Base-by-base conservation (phyloP, 2,113 vertebrate genomes). In the Percopsis transmontana region DNA sequence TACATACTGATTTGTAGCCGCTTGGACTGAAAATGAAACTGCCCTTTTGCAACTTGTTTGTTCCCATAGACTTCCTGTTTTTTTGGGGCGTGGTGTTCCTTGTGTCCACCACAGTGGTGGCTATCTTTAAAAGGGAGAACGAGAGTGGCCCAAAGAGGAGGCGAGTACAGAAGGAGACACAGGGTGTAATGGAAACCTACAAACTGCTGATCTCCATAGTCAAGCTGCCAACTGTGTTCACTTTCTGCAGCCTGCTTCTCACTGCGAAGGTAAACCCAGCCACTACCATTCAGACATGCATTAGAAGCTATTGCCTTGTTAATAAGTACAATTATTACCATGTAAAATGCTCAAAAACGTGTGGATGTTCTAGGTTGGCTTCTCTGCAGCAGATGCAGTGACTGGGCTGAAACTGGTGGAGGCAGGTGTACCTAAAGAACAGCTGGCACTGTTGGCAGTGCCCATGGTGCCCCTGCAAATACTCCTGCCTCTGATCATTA, bases 391-490 rank as follows among this genome's bases (percentile, higher is more conserved):
- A 33, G 97, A 99, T 76, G 94, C 95, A 12, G 97, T 99, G 45
- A 99, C 97, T 1, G 97, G 97, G 52, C 92, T 99, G 68, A 99
- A 99, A 74, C 70, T 99, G 85, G 92, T 99, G 44, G 97, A 99
- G 90, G 95, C 95, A 0, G 97, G 97, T 2, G 96, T 99, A 53
- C 97, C 97, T 0, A 99, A 99, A 76, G 97, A 95, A 67, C 95
- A 98, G 78, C 87, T 99, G 62, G 97, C 97, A 3, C 90, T 99
- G 64, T 76, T 99, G 69, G 97, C 96, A 0, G 96, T 99, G 69
- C 97, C 97, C 13, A 97, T 99, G 96, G 97, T 99, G 64, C 97
- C 97, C 56, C 70, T 99, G 40, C 97, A 99, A 89, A 98, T 99
- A 68, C 87, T 99, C 13, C 18, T 99, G 51, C 97, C 97, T 12